Evolutionary conservation across 2,113 vertebrate genomes (phyloP).

Genomic region (Amblyornis subalaris): DNA sequence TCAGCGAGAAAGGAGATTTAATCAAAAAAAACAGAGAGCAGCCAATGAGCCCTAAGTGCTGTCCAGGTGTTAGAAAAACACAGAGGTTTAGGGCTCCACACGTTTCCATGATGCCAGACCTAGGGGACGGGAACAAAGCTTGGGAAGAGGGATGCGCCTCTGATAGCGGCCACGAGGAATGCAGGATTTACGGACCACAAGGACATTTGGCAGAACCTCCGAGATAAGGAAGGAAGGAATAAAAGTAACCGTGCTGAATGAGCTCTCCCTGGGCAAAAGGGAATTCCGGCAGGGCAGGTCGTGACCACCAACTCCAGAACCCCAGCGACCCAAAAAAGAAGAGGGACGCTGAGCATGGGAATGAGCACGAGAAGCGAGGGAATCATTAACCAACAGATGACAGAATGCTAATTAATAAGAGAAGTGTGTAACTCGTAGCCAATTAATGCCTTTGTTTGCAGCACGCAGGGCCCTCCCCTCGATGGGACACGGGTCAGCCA

Average conservation of each 20-base stretch:
- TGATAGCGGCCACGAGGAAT: background rate
- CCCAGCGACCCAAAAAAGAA: background rate
- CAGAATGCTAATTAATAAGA: background rate
- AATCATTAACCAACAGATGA: background rate
- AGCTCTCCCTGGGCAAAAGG: background rate
- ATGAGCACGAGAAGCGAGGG: background rate
- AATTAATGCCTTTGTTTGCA: background rate
- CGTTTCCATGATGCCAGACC: background rate
- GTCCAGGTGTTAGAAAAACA: background rate
- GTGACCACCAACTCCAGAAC: background rate
- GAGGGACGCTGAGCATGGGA: background rate
- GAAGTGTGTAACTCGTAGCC: background rate
- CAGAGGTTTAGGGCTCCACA: fast-evolving
- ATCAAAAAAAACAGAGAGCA: background rate
- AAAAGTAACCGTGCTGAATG: background rate
- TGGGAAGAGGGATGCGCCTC: background rate
- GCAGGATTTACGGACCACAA: background rate
- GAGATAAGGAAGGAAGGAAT: background rate
- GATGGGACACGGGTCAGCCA: fast-evolving
- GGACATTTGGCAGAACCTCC: background rate
- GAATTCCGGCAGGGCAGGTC: background rate
- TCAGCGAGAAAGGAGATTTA: too few relatives aligned
- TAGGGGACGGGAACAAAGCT: background rate
- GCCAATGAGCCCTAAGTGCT: background rate
- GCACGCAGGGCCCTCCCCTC: fast-evolving